phyloP scores from a whole-genome alignment of 2,113 vertebrate genomes.

The Coracopsis vasa region DNA sequence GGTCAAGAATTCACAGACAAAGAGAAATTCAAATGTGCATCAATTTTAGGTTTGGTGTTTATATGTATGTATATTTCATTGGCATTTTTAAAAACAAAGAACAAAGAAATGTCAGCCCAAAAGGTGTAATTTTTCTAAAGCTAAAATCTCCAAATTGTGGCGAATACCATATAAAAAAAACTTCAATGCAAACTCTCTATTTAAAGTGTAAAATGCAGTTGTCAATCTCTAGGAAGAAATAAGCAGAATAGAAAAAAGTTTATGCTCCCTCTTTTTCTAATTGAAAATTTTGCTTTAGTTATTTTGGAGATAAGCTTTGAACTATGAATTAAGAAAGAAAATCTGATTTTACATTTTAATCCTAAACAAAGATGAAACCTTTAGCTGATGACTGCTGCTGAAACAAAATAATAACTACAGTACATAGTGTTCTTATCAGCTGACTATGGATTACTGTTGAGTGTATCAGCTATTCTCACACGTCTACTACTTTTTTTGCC shows the following conservation, averaged over 20 bases:
- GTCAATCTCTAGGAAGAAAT: background rate
- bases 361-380: background rate
- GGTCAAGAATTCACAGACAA: background rate
- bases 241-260: background rate
- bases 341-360: background rate
- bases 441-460: background rate
- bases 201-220: background rate
- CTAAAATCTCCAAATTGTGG: background rate
- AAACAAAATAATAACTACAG: background rate
- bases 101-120: background rate
- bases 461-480: background rate
- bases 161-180: background rate
- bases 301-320: background rate
- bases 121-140: background rate
- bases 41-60: background rate
- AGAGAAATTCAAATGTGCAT: background rate
- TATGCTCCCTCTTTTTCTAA: background rate
- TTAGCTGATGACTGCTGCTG: background rate
- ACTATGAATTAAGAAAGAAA: background rate
- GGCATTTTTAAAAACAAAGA: background rate
- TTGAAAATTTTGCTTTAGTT: background rate
- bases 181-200: background rate
- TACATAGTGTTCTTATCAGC: background rate
- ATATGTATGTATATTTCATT: background rate
- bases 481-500: background rate